Evolutionary conservation across 2,797 vertebrate genomes (phyloP).

Genomic region (Lutra lutra): DNA sequence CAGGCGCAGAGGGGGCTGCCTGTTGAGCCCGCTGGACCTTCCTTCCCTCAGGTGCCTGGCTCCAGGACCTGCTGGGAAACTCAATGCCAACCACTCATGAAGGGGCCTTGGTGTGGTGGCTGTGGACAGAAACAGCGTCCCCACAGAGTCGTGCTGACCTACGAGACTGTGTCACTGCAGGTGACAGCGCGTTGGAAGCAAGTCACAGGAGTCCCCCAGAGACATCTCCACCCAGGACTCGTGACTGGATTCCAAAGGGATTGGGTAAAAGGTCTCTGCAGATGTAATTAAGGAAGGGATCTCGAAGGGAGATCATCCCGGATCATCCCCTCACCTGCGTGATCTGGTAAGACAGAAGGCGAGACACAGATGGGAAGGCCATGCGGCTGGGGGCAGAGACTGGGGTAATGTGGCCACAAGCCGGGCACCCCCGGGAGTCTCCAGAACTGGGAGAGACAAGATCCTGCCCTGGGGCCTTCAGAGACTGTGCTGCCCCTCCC

Average conservation of each 20-base stretch:
- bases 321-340: neutral
- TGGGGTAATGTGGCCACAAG: neutral
- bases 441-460: neutral
- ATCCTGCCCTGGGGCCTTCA: neutral
- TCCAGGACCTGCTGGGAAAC: neutral
- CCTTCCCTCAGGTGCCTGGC: neutral
- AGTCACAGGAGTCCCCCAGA: neutral
- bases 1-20: neutral
- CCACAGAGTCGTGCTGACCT: neutral
- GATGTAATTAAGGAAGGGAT: neutral
- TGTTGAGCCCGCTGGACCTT: neutral
- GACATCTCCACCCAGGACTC: neutral
- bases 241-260: neutral
- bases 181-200: neutral
- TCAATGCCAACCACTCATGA: neutral
- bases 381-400: neutral
- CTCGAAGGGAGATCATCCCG: neutral
- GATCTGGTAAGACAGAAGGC: neutral
- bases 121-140: neutral
- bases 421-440: neutral
- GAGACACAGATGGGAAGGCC: neutral
- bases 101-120: fast-evolving
- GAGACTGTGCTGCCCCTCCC: neutral
- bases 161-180: neutral
- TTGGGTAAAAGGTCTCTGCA: neutral